Evolutionary conservation across 2,797 vertebrate species (phyloP).

Genomic region (Cyclura pinguis): DNA sequence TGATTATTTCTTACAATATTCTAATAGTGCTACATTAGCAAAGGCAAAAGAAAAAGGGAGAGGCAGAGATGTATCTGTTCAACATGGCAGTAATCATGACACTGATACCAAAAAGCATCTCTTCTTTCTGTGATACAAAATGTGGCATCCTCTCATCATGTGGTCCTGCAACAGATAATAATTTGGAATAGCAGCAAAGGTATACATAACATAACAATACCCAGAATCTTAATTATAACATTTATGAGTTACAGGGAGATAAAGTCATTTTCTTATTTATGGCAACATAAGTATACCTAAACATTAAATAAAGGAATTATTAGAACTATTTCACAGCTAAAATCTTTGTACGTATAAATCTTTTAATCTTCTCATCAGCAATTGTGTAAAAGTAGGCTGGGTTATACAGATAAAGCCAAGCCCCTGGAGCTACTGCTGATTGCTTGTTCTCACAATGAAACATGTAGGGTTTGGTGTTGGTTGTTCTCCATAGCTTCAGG

Average conservation of each 20-base stretch:
- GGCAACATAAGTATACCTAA: not conserved
- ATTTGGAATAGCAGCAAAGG: not conserved
- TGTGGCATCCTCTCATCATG: too few relatives aligned
- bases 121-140: too few relatives aligned
- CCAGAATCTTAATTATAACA: not conserved
- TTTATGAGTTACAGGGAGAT: not conserved
- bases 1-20: too few relatives aligned
- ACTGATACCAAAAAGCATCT: not conserved
- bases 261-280: not conserved
- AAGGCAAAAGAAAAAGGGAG: too few relatives aligned
- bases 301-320: not conserved
- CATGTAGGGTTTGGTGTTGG: not conserved
- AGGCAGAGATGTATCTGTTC: not conserved
- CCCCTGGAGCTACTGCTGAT: not conserved
- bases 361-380: conserved; percentile 23
- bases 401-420: conserved; percentile 21
- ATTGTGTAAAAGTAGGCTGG: not conserved
- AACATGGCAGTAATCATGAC: not conserved
- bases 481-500: not conserved
- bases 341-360: not conserved
- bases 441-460: conserved; percentile 19
- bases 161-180: not conserved
- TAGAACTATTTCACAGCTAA: not conserved
- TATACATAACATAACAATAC: not conserved
- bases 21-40: too few relatives aligned